These are phyloP conservation scores for Botrylloides violaceus DNA, from an alignment of 23 tunicate species.

Conservation along the genomic window DNA sequence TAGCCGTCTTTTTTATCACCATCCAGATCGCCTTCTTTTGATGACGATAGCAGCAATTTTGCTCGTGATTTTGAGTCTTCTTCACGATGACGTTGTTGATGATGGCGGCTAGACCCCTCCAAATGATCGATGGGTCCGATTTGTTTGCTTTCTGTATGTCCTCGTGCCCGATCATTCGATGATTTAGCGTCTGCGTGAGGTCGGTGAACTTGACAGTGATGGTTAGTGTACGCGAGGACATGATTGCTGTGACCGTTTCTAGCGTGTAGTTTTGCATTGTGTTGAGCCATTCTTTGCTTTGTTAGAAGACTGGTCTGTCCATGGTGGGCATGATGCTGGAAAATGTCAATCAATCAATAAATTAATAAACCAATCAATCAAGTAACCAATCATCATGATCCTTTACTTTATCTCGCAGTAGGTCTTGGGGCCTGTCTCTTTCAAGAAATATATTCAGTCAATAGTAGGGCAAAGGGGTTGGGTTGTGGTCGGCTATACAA, in stretches of 20 bases:
- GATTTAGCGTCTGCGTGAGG: not conserved
- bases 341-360: too few species aligned
- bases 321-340: too few species aligned
- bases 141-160: not conserved
- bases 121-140: not conserved
- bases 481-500: too few species aligned
- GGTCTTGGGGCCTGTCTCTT: too few species aligned
- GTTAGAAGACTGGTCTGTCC: not conserved
- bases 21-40: not conserved
- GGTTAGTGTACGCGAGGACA: not conserved
- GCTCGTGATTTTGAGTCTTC: slow-evolving; percentile 10
- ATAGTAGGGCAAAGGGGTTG: too few species aligned
- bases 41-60: not conserved
- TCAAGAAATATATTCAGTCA: too few species aligned
- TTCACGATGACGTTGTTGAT: slow-evolving; percentile 5
- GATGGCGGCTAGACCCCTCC: slow-evolving; percentile 6
- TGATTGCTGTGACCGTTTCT: slow-evolving; percentile 2
- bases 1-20: not conserved
- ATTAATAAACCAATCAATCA: too few species aligned
- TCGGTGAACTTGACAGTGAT: not conserved
- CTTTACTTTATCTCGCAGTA: too few species aligned
- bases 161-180: not conserved
- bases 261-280: not conserved
- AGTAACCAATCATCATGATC: too few species aligned
- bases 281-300: slow-evolving; percentile 14